Evolutionary conservation across 2,797 vertebrate species (phyloP), one percentile per base, ranked within the genome.

Genomic region (Sebastes matsubarae): DNA sequence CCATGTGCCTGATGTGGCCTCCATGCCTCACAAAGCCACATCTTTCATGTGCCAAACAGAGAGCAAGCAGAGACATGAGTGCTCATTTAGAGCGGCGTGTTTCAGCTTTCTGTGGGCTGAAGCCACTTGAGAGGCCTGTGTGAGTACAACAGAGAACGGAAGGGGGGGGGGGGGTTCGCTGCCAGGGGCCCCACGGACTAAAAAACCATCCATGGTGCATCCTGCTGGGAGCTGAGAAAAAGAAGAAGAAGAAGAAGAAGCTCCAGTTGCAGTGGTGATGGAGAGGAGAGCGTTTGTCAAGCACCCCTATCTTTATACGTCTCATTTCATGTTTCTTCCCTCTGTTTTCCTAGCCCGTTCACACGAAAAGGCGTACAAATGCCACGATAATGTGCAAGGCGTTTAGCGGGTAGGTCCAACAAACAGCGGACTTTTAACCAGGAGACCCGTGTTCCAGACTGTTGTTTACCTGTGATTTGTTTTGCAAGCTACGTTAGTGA

Each of bases 111-210:
- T 92, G 92, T 8, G 87, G 91, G 79, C 16, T 73, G 18, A 84
- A 93, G 83, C 91, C 92, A 90, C 90, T 91, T 90, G 67, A 94
- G 90, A 92, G 84, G 74, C 57, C 68, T 70, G 88, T 80, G 80
- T 72, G 83, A 74, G 65, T 67, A 25, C 61, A 58, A 66, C 68
- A 59, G 60, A 70, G 73, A 76, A n/a, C 30, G 38, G 11, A 55
- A 64, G 63, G 63, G 38, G 14, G 68, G 63, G 38, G 77, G 11
- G 11, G 12, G 36, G 38, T 75, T 64, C 22, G 29, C 78, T 63
- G 50, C 78, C 76, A 64, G 68, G 69, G 81, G 79, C 59, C 71
- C 76, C 80, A 13, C 36, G 84, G 75, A 88, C 86, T 80, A 84
- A 59, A 79, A 50, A 52, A 32, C 0, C 79, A 68, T 63, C 68